Evolutionary conservation across 1,140 invertebrate species (phyloP).

Genomic region (Hylyphantes graminicola): DNA sequence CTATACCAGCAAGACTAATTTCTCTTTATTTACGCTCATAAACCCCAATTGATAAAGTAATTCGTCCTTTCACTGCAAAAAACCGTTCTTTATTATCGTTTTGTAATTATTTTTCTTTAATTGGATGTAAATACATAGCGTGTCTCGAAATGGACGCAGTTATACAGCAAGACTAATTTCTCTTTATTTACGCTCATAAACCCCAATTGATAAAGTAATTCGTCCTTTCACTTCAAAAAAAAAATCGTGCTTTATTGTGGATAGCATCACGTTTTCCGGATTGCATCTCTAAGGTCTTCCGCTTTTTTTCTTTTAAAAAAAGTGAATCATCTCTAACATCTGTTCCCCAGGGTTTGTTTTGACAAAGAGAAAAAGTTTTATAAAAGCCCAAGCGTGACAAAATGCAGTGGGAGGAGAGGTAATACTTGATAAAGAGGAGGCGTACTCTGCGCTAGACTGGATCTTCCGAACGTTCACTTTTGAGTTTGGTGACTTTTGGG

Average conservation of each 20-base stretch:
- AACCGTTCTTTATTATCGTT: too few species aligned
- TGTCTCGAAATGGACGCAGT: not conserved
- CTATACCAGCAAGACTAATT: too few species aligned
- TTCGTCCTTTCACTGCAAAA: too few species aligned
- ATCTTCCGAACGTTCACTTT: slow-evolving; percentile 6
- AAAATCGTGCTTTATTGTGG: not conserved
- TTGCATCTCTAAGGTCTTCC: slow-evolving; percentile 14
- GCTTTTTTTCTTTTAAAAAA: not conserved
- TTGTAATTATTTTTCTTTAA: too few species aligned
- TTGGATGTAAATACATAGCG: too few species aligned
- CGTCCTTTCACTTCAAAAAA: too few species aligned
- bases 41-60: too few species aligned
- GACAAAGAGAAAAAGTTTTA: not conserved
- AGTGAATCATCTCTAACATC: not conserved
- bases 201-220: slow-evolving; percentile 16
- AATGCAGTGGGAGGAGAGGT: not conserved
- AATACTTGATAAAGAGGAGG: slow-evolving; percentile 8
- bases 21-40: too few species aligned
- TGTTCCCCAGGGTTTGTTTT: slow-evolving; percentile 13
- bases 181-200: not conserved
- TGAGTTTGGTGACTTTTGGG: too few species aligned
- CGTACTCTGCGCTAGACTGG: slow-evolving; percentile 20
- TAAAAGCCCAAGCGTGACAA: slow-evolving; percentile 11
- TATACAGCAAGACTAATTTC: not conserved
- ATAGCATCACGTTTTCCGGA: slow-evolving; percentile 1